Evolutionary conservation across 2,113 vertebrate species (phyloP).

Genomic region (Cryptoleucopteryx plumbea): DNA sequence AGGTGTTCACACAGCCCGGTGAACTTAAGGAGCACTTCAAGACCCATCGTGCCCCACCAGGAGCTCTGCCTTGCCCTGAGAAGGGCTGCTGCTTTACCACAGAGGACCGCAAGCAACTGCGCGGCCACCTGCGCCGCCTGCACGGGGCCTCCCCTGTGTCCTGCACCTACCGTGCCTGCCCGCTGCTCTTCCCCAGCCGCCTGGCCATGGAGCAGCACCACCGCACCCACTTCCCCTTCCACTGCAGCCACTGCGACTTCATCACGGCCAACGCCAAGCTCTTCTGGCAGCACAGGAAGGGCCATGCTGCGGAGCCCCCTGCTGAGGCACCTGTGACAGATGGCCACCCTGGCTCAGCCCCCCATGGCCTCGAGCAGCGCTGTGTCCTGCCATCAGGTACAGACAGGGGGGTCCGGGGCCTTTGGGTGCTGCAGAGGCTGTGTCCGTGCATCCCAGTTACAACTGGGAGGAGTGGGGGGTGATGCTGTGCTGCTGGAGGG

Average conservation of each 20-base stretch:
- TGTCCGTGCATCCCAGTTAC: neutral
- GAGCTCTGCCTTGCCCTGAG: slow-evolving; percentile 69
- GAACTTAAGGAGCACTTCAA: slow-evolving; percentile 81
- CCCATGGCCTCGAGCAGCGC: neutral
- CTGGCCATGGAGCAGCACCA: slow-evolving; percentile 78
- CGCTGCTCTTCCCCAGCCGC: slow-evolving; percentile 68
- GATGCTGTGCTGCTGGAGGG: neutral
- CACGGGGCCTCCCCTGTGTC: slow-evolving; percentile 67
- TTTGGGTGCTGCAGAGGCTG: neutral
- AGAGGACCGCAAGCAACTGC: slow-evolving; percentile 67
- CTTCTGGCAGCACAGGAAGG: slow-evolving; percentile 74
- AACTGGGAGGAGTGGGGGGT: neutral
- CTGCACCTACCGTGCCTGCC: slow-evolving; percentile 75
- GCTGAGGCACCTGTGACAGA: neutral
- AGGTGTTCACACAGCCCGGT: slow-evolving; percentile 59
- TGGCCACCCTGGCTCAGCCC: rapidly evolving
- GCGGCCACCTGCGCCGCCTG: slow-evolving; percentile 64
- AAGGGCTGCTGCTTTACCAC: slow-evolving; percentile 70
- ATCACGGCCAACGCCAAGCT: slow-evolving; percentile 73
- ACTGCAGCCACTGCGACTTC: slow-evolving; percentile 77
- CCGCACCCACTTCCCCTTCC: slow-evolving; percentile 78
- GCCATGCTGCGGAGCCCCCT: neutral
- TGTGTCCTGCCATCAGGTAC: neutral
- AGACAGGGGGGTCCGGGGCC: rapidly evolving
- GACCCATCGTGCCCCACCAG: slow-evolving; percentile 20